phyloP scores from a whole-genome alignment of 2,888 invertebrate genomes.

The Linyphia triangularis region DNA sequence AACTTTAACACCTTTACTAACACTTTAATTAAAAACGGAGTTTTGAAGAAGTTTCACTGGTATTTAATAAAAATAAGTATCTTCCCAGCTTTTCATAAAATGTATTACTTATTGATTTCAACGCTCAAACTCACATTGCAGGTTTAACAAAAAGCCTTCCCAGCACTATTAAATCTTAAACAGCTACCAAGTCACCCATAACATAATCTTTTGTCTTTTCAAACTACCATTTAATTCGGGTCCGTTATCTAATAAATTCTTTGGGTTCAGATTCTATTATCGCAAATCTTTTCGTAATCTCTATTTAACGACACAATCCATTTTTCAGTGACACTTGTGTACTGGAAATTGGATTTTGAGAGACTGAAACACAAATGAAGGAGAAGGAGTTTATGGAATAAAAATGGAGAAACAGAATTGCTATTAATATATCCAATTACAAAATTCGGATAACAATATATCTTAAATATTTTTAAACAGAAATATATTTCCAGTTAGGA shows the following conservation, averaged over 20 bases:
- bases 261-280: slow-evolving; percentile 1
- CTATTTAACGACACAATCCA: slow-evolving; percentile 47
- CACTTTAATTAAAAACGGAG: not conserved
- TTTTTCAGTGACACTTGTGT: slow-evolving; percentile 30
- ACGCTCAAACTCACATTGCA: not conserved
- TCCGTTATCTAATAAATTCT: slow-evolving; percentile 13
- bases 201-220: not conserved
- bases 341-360: slow-evolving; percentile 22
- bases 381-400: no score
- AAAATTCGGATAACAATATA: no score
- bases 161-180: not conserved
- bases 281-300: slow-evolving; percentile 27
- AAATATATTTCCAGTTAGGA: no score
- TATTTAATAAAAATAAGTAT: no score
- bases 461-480: no score
- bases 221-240: slow-evolving; percentile 16
- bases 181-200: not conserved
- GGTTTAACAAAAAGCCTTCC: not conserved
- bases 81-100: no score
- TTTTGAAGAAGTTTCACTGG: no score
- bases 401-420: no score
- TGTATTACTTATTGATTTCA: not conserved
- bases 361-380: slow-evolving; percentile 1
- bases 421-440: no score
- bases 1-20: not conserved